Conservation (phyloP, 2,797 vertebrate genomes). For the Tachyglossus aculeatus region DNA sequence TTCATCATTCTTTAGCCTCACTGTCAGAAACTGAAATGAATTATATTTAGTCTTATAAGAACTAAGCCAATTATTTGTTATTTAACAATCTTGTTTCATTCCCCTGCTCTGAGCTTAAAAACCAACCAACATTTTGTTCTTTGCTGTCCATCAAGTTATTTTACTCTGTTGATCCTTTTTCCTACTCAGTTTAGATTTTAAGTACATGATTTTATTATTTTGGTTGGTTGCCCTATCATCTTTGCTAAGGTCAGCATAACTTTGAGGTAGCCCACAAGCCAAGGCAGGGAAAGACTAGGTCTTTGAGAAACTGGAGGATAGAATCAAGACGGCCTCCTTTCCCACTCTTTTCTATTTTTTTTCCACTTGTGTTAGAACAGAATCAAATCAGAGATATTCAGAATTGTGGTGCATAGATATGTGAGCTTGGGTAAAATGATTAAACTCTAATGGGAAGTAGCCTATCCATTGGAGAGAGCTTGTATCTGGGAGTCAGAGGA, state of each 20-base stretch:
- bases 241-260: background rate
- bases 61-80: constrained; percentile 16
- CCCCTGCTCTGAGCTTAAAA: background rate
- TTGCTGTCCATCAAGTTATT: constrained; percentile 4
- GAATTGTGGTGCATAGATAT: no score
- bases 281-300: background rate
- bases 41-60: constrained; percentile 11
- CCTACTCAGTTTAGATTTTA: constrained; percentile 8
- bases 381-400: no score
- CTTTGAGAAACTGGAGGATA: background rate
- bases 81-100: constrained; percentile 11
- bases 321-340: no score
- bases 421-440: no score
- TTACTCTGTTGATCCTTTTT: constrained; percentile 10
- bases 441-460: no score
- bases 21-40: constrained; percentile 19
- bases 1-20: constrained; percentile 30
- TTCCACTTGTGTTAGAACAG: no score
- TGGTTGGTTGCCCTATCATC: background rate
- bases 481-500: no score
- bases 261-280: constrained; percentile 3
- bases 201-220: background rate
- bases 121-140: background rate
- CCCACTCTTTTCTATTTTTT: no score
- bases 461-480: no score